Evolutionary conservation across 2,113 vertebrate species (phyloP).

Genomic region (Rhinogobius similis): DNA sequence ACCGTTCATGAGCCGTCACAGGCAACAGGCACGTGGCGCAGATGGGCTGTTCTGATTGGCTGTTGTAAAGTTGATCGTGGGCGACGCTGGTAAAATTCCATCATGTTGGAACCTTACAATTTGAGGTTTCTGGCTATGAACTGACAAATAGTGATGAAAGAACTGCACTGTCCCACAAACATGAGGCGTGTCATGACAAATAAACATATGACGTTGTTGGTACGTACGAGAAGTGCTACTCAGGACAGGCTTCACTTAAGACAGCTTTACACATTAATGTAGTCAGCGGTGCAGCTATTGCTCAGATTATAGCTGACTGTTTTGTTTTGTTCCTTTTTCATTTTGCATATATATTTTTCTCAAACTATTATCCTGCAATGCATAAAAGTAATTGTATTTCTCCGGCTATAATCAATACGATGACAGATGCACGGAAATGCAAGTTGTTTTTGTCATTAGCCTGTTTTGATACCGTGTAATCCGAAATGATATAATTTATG

Average conservation of each 20-base stretch:
- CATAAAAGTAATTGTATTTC: slow-evolving; percentile 3
- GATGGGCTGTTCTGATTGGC: too few relatives aligned
- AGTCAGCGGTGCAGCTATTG: slow-evolving; percentile 49
- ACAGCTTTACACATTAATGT: slow-evolving; percentile 49
- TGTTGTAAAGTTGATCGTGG: too few relatives aligned
- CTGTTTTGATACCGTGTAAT: slow-evolving; percentile 40
- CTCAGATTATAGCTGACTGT: slow-evolving; percentile 40
- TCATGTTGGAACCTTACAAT: too few relatives aligned
- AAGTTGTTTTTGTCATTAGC: slow-evolving; percentile 43
- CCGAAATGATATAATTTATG: slow-evolving; percentile 33
- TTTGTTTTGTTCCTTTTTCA: slow-evolving; percentile 39
- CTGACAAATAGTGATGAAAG: too few relatives aligned
- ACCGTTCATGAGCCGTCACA: too few relatives aligned
- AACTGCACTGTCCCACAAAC: too few relatives aligned
- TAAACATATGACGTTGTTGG: too few relatives aligned
- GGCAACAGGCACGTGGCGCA: too few relatives aligned
- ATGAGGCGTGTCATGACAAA: too few relatives aligned
- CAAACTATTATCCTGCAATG: slow-evolving; percentile 8
- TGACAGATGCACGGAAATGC: slow-evolving; percentile 39
- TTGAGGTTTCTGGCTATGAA: too few relatives aligned
- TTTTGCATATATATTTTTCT: slow-evolving; percentile 20
- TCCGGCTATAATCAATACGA: slow-evolving; percentile 29
- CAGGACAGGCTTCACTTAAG: neutral
- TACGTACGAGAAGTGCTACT: too few relatives aligned
- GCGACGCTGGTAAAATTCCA: too few relatives aligned